These are phyloP conservation scores for Aporophyla nigra DNA, from an alignment of 2,888 invertebrate genomes.

Conservation along the genomic window DNA sequence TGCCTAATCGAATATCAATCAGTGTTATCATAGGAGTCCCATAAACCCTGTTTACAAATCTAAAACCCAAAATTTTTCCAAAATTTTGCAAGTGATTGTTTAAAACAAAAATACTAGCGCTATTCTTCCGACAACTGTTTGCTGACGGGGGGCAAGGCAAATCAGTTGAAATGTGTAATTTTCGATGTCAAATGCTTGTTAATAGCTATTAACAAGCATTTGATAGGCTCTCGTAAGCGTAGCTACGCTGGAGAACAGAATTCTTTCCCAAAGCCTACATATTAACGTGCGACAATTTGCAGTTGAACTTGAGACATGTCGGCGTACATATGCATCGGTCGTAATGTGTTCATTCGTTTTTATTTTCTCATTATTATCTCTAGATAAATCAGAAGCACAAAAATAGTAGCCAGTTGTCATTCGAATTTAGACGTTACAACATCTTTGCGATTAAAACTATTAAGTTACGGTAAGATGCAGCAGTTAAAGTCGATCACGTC, in stretches of 20 bases:
- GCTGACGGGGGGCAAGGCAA: no score
- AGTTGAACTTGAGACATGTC: not conserved
- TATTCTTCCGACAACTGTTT: no score
- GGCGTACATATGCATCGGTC: not conserved
- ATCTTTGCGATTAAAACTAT: constrained; percentile 37
- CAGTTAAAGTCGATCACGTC: constrained; percentile 37
- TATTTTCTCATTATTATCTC: constrained; percentile 36
- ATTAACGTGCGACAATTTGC: not conserved
- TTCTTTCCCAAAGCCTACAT: not conserved
- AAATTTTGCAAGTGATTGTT: no score
- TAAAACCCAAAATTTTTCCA: no score
- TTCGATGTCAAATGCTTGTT: no score
- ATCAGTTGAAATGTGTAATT: no score
- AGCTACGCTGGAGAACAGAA: not conserved
- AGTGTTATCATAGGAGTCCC: no score
- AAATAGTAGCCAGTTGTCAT: constrained; percentile 68
- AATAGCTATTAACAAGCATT: no score
- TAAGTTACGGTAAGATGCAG: constrained; percentile 7
- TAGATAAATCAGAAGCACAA: constrained; percentile 36
- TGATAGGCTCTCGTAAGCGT: no score
- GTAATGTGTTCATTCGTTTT: constrained; percentile 18
- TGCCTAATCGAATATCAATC: no score
- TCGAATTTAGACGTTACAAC: constrained; percentile 63
- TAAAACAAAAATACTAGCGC: no score
- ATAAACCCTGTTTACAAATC: no score